Evolutionary conservation across 53 echinoderm and acorn worm genomes (phyloP), one percentile per base, ranked within the genome.

Genomic region (Luidia sarsii): DNA sequence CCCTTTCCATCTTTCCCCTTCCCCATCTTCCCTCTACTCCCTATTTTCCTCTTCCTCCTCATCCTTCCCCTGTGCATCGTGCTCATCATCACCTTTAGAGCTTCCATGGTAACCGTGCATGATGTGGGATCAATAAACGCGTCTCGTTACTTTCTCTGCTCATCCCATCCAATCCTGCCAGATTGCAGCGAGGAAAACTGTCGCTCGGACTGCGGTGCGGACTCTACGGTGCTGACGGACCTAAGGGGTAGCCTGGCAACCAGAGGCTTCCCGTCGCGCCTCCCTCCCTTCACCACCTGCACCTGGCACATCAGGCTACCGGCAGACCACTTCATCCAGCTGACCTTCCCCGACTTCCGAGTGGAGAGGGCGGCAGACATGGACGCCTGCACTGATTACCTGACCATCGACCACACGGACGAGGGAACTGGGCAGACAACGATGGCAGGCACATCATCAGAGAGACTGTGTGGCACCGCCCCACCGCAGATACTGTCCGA

Each of bases 201-300:
- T 51, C 68, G 65, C 37, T 21, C 57, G 4, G 86, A 69, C 8
- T 94, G 94, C 18, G 88, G 85, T 18, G 36, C 59, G 0, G 45
- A 22, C 25, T 39, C 70, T 7, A 77, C 48, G 23, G 33, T 72
- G 39, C 73, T 90, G 19, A 63, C 63, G 1, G 46, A 50, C 8
- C 31, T 82, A 16, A 14, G 57, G 1, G 94, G 94, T 14, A 64
- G 27, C 19, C 70, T 94, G 38, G 72, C 71, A 2, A 87, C 90
- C 71, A 83, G 57, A 0, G 23, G 64, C 54, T 90, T 74, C 71
- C 90, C 90, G 29, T 81, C 90, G 23, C 29, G 53, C 25, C 67
- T 88, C 2, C 80, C 87, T 15, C 92, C 92, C 14, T 92, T 88
- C 70, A 92, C 81, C 52, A 46, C 68, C 43, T 92, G 92, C 54